phyloP scores from a whole-genome alignment of 1,140 invertebrate genomes.

The Tetramorium simillimum region DNA sequence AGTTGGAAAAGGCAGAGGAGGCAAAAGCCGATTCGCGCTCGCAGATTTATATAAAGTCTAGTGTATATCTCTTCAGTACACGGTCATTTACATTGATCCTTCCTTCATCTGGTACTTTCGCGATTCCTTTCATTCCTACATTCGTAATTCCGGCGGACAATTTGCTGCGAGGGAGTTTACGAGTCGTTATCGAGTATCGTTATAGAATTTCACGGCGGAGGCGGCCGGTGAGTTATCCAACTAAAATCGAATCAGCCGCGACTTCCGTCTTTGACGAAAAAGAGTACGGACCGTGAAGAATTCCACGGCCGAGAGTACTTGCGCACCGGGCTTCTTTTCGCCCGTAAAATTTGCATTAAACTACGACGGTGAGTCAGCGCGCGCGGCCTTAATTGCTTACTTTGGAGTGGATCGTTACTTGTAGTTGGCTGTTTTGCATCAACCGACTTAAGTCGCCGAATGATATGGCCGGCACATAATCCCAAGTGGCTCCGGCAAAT shows the following conservation, averaged over 20 bases:
- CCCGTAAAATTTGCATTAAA: constrained; percentile 60
- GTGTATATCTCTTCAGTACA: neutral
- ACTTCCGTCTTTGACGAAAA: neutral
- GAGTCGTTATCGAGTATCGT: constrained; percentile 42
- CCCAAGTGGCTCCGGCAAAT: constrained; percentile 16
- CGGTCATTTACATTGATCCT: constrained; percentile 50
- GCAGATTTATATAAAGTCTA: constrained; percentile 28
- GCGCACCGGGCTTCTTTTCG: constrained; percentile 62
- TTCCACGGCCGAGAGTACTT: constrained; percentile 52
- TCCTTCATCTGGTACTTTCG: constrained; percentile 51
- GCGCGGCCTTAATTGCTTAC: constrained; percentile 55
- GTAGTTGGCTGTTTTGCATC: constrained; percentile 54
- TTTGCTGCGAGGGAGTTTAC: neutral
- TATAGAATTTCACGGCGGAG: constrained; percentile 7
- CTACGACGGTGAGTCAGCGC: constrained; percentile 36
- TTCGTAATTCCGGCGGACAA: neutral
- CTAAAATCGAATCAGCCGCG: constrained; percentile 58
- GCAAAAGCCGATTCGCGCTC: constrained; percentile 8
- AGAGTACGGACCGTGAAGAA: constrained; percentile 37
- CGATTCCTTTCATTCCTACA: constrained; percentile 25
- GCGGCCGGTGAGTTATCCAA: constrained; percentile 16
- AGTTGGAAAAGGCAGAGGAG: too few species aligned
- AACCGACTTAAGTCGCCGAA: constrained; percentile 46
- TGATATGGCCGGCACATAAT: constrained; percentile 49
- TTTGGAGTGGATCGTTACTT: constrained; percentile 54